Base-by-base conservation (phyloP, 2,797 vertebrate genomes). In the Thaleichthys pacificus region DNA sequence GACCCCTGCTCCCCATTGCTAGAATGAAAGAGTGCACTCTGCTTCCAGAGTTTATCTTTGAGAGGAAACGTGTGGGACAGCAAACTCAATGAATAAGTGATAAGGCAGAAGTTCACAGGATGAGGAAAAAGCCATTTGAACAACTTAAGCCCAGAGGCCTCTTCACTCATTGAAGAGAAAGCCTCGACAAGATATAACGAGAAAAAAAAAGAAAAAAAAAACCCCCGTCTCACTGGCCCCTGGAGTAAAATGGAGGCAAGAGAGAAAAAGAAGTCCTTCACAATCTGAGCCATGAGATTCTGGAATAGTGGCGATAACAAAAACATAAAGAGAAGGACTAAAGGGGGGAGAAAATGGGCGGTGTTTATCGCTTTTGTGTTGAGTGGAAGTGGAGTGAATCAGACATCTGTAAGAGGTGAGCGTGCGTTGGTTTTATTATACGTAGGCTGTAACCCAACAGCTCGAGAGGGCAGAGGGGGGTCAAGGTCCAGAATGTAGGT, bases 81-180 rank as follows among this genome's bases (percentile, higher is more conserved):
- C 82, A 86, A 84, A 89, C 89, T 84, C 84, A 87, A 88, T 91
- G 89, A 90, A 92, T 91, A 92, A 89, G 78, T 86, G 85, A 91
- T 91, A 89, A 91, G 84, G 82, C 75, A 84, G 86, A 90, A 88
- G 85, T 89, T 89, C 68, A 78, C 76, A 66, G 84, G 51, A 56
- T 5, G 51, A 49, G 22, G 38, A 28, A 47, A 47, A 71, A 54
- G 62, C n/a, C 86, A 89, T 90, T 86, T 87, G 85, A 90, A 88
- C 89, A 89, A 87, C 89, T 86, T 88, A 86, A 88, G 84, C 89
- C 87, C 87, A 77, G 81, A 75, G 88, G 89, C 89, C 71, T 87
- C 88, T 89, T 85, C 72, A 81, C 80, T 82, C 63, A 70, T 9
- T 68, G 75, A 76, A 61, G 78, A 68, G 76, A 80, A 66, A 78